Evolutionary conservation across 2,113 vertebrate species (phyloP).

Genomic region (Tamias sibiricus): DNA sequence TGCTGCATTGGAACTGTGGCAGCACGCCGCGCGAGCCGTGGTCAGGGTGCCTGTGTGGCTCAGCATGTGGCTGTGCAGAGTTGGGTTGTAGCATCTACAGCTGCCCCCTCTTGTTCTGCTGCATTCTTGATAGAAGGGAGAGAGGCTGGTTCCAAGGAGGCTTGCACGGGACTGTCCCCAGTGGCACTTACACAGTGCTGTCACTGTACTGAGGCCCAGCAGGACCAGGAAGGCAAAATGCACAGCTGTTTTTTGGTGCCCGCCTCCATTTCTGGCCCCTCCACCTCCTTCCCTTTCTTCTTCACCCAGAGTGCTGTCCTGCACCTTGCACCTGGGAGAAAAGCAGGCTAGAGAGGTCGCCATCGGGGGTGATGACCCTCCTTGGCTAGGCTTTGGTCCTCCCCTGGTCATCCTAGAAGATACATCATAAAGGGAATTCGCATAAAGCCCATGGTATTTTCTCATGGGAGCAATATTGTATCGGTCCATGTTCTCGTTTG

Average conservation of each 20-base stretch:
- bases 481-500: neutral
- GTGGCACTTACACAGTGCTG: neutral
- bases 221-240: neutral
- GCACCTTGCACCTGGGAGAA: neutral
- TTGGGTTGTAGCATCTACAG: neutral
- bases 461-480: neutral
- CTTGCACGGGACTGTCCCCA: neutral
- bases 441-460: neutral
- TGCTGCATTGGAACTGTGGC: neutral
- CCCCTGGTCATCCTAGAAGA: neutral
- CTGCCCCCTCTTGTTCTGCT: neutral
- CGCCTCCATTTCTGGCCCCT: neutral
- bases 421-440: neutral
- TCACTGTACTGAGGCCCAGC: neutral
- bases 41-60: neutral
- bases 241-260: neutral
- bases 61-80: neutral
- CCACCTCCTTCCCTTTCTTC: neutral
- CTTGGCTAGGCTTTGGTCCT: neutral
- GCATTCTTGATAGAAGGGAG: neutral
- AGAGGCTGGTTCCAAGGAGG: too few relatives aligned
- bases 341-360: neutral
- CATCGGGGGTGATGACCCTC: neutral
- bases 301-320: neutral
- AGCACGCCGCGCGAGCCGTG: neutral